Evolutionary conservation across 2,113 vertebrate species (phyloP), one percentile per base, ranked within the genome.

Genomic region (cattle (Bos taurus)): DNA sequence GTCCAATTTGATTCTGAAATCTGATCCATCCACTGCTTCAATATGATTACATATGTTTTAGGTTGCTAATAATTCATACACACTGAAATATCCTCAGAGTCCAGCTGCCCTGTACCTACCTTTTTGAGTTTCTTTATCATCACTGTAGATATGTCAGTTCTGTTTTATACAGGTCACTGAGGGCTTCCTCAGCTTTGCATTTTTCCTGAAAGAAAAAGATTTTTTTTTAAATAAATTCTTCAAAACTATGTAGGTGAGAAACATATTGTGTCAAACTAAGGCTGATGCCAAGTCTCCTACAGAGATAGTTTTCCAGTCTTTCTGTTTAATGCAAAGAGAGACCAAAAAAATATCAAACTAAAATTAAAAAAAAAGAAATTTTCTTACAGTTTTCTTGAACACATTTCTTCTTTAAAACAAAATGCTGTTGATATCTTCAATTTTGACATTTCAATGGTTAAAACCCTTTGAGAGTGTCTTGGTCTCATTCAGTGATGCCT

Each of bases 91-190:
- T 33, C 48, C 57, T 54, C n/a, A 30, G 93, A 60, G 30, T 46
- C 62, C 40, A 46, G 13, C 2, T 82, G 14, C 7, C 50, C 62
- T 46, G 60, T 23, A 87, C 86, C 95, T 97, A 99, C 99, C 99
- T 99, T 99, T 98, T 99, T 99, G 95, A 99, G 99, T 98, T 99
- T 99, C 98, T 99, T 99, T 97, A 99, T 99, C 88, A 99, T 99
- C 98, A 99, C 99, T 99, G 99, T 67, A 99, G 99, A 98, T 99
- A 99, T 96, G 98, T 99, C 97, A 99, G 99, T 99, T 99, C 99
- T 26, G 98, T 97, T 94, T 99, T 99, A 97, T 99, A 99, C 77
- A 99, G 96, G 30, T 99, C 99, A 96, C 83, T 99, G 74, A 99
- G 98, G 2, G 99, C 98, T 19, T 99, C 98, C 88, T 99, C 99